These are phyloP conservation scores for Gorilla gorilla DNA, from an alignment of 2,113 vertebrate species.

Conservation along the genomic window DNA sequence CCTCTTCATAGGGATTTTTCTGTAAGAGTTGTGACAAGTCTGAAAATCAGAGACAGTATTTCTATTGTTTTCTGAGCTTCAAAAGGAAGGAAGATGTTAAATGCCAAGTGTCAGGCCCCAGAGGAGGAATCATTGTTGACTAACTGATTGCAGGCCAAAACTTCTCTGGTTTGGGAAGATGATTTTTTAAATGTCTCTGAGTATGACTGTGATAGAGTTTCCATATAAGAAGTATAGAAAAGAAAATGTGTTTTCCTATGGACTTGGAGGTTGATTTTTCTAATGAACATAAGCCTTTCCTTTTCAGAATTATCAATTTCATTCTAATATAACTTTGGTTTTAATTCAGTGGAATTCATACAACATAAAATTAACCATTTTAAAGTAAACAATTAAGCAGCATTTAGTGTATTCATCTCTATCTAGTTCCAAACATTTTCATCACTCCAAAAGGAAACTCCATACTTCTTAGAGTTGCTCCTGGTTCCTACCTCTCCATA, in stretches of 20 bases:
- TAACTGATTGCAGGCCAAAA: neutral
- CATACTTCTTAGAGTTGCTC: neutral
- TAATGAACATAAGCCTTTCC: neutral
- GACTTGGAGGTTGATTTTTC: neutral
- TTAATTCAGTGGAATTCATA: neutral
- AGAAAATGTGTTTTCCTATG: neutral
- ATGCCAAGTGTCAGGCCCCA: slow-evolving; percentile 21
- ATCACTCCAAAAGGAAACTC: neutral
- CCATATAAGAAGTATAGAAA: neutral
- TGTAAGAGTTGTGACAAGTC: slow-evolving; percentile 51
- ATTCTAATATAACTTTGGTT: neutral
- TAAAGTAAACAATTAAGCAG: neutral
- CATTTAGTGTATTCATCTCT: neutral
- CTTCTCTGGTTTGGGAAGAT: neutral
- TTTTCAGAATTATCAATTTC: neutral
- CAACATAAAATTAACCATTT: neutral
- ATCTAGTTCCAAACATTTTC: neutral
- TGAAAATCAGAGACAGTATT: slow-evolving; percentile 57
- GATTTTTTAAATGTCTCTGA: neutral
- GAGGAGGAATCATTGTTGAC: slow-evolving; percentile 7
- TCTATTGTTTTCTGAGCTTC: slow-evolving; percentile 63
- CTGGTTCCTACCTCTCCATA: neutral
- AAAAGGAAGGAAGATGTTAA: slow-evolving; percentile 53
- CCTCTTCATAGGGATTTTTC: neutral
- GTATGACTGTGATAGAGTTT: neutral